Evolutionary conservation across 2,113 vertebrate genomes (phyloP), one percentile per base, ranked within the genome.

Genomic region (Felis catus): DNA sequence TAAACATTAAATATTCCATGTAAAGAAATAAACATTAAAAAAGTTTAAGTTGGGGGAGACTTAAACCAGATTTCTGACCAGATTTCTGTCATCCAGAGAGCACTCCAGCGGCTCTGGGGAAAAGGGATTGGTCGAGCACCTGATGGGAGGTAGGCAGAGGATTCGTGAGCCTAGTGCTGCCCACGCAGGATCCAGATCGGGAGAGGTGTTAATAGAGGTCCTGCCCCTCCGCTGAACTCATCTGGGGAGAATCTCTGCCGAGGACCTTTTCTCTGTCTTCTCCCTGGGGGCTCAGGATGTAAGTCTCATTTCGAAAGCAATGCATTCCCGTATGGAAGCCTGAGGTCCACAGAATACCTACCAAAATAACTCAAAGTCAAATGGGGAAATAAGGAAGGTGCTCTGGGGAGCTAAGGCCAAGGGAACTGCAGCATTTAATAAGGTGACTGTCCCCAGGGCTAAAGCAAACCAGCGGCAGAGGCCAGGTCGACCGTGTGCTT

Each of bases 251-350:
- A 61, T 61, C 21, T 84, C 63, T 25, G 9, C 27, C 25, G 25
- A 51, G 21, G 45, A 31, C 16, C 31, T 45, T 21, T 61, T 58
- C 36, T 65, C 19, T 36, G 0, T 16, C 29, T 92, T 58, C 39
- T 80, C 55, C 70, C 25, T 15, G 66, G 18, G 39, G 7, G 36
- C 1, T 58, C 81, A 18, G 51, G 55, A 9, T 13, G 1, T 36
- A 53, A n/a, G 8, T 23, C 27, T 7, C 18, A 12, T 55, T 71
- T 31, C 21, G 0, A 12, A 88, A 86, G 70, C 41, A 66, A 33
- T 13, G 2, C 1, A 0, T 29, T 29, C 21, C 61, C 39, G 3
- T 1, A 2, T 0, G 8, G 79, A 36, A 3, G 51, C 4, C 74
- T 25, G 19, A 55, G 61, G 41, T 21, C 58, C 51, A 0, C 25